Evolutionary conservation across 2,113 vertebrate species (phyloP), one percentile per base, ranked within the genome.

Genomic region (Nematolebias whitei): DNA sequence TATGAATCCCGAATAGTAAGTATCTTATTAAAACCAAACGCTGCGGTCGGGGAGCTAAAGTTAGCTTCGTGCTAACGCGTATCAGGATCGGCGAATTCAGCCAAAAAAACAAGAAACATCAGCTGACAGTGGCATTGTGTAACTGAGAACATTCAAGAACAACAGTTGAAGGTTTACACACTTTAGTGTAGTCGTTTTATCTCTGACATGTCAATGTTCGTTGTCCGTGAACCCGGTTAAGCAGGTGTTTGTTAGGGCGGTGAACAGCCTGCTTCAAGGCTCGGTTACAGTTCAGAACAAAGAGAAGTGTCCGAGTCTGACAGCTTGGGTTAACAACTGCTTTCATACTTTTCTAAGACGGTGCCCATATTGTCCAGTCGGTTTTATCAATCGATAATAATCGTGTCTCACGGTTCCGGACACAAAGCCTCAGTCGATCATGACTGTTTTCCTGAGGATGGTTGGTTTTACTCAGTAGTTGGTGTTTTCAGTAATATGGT

Each of bases 1-100:
- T 87, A 97, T 97, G 96, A 98, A 98, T 95, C 96, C 96, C 61
- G 96, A 98, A 92, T 96, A 96, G 96, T 96, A 90, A 96, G 96
- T 96, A 84, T 71, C 29, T n/a, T 0, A 4, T 29, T 29, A 29
- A 10, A 35, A 29, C 2, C 15, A 2, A 45, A 44, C 8, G 8
- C 0, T 22, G 35, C 61, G 19, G 1, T n/a, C 3, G 58, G 18
- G 32, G 60, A 57, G 48, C 44, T 52, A 7, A 14, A 8, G 52
- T 41, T 76, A 62, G 55, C 60, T 16, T 0, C 12, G 41, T 24
- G 80, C 78, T 81, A 76, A 59, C 39, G 35, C 56, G 19, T 57
- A 35, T 10, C 32, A 10, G 32, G 32, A 47, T 41, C 15, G 40
- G 2, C 40, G 2, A 41, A 14, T 41, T 41, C 12, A 41, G 40